phyloP scores from a whole-genome alignment of 2,888 invertebrate genomes.

The Lochmaea capreae region DNA sequence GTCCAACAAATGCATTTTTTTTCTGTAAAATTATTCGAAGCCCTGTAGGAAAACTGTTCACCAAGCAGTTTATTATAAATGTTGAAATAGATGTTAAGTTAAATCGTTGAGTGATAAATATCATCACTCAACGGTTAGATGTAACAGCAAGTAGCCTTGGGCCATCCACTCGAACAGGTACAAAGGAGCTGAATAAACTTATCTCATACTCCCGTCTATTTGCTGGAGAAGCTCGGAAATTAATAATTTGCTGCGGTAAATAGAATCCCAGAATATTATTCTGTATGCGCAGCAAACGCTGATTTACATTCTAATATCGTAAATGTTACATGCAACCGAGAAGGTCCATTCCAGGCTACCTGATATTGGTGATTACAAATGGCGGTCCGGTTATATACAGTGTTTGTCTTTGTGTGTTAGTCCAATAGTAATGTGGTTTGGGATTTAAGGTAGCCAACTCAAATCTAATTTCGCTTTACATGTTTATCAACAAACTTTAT shows the following conservation, averaged over 20 bases:
- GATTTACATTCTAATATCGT: constrained; percentile 43
- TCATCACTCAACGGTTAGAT: too few relatives aligned
- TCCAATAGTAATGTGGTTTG: neutral
- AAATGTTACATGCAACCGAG: constrained; percentile 34
- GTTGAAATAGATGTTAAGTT: constrained; percentile 38
- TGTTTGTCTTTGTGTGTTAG: constrained; percentile 23
- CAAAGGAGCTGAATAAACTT: constrained; percentile 49
- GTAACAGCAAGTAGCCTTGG: constrained; percentile 37
- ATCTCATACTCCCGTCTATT: constrained; percentile 51
- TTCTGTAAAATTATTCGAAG: neutral
- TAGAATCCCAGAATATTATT: constrained; percentile 42
- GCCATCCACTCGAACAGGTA: constrained; percentile 41
- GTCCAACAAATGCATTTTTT: neutral
- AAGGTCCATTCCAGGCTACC: constrained; percentile 26
- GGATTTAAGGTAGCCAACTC: neutral
- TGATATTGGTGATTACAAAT: constrained; percentile 39
- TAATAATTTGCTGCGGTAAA: constrained; percentile 49
- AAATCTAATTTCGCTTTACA: neutral
- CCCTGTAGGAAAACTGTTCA: neutral
- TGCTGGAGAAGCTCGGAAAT: constrained; percentile 48
- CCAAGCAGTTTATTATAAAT: neutral
- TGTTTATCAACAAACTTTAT: neutral
- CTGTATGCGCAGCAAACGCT: constrained; percentile 37
- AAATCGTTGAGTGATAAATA: too few relatives aligned
- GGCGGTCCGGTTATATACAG: constrained; percentile 18